Base-by-base conservation (phyloP, 64 coral and sea anemone genomes). In the Anthopleura sola region DNA sequence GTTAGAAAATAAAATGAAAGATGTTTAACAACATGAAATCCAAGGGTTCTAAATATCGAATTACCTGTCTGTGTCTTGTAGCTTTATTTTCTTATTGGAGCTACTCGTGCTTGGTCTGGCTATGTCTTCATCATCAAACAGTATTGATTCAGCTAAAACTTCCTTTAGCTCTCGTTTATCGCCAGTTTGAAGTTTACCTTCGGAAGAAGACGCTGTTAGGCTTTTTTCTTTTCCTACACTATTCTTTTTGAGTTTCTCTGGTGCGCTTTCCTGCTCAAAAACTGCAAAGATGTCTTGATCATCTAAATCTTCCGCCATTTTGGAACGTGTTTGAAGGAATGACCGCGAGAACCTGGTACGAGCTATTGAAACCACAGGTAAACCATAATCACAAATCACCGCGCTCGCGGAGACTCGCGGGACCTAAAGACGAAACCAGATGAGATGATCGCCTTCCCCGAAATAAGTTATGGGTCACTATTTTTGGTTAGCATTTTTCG, bases 271-370 rank as follows among this genome's bases (percentile, higher is more conserved):
- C 49, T 91, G 60, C 10, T 99, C 97, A 86, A 99, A 99, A 86
- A 99, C 97, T 28, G 93, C 90, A 64, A 99, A 99, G 19, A 99
- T 87, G 71, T 95, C 90, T 58, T 94, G 84, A 34, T 86, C 95
- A 23, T 80, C 90, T 38, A 94, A 94, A 7, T 64, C 57, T 40
- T 95, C 97, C 55, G 97, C 97, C 97, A 99, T 99, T 33, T 94
- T 99, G 85, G 34, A 55, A 16, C 28, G 82, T 57, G 80, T 32
- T n/a, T 55, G 21, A 18, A 49, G 14, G 3, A 83, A 56, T 18
- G 37, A 26, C 39, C 66, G 66, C 16, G 29, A 34, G 66, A 17
- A 16, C 12, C 66, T 71, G 29, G 28, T 71, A 71, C 66, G 0
- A 44, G 40, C 40, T 44, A 2, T 44, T 44, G 24, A 66, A 66